Evolutionary conservation across 2,113 vertebrate species (phyloP).

Genomic region (Ciconia maguari): DNA sequence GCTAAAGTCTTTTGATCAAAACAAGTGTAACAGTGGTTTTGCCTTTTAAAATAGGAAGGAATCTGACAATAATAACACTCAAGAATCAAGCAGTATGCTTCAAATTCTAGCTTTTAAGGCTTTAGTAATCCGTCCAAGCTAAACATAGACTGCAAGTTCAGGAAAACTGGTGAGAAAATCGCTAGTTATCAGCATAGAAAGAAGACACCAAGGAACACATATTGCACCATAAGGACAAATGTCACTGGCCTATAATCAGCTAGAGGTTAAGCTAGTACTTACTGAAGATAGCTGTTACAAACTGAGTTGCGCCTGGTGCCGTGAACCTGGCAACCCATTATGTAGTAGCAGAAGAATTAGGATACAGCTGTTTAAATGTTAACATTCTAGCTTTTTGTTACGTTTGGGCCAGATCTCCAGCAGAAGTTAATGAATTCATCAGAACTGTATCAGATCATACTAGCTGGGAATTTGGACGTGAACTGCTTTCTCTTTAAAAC

Average conservation of each 20-base stretch:
- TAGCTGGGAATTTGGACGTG: neutral
- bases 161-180: neutral
- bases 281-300: neutral
- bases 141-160: neutral
- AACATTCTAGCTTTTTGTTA: neutral
- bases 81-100: neutral
- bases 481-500: neutral
- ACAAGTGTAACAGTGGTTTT: neutral
- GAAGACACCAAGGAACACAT: neutral
- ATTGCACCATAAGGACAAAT: neutral
- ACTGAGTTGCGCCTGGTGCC: accelerated
- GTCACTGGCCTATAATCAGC: neutral
- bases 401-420: neutral
- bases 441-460: neutral
- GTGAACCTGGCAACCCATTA: neutral
- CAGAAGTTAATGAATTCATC: neutral
- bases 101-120: neutral
- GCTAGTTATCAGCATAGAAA: neutral
- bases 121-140: neutral
- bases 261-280: neutral
- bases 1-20: neutral
- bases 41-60: neutral
- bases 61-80: neutral
- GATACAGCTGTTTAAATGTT: neutral
- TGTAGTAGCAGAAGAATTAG: neutral